phyloP scores from a whole-genome alignment of 2,797 vertebrate genomes.

The Tapirus indicus region DNA sequence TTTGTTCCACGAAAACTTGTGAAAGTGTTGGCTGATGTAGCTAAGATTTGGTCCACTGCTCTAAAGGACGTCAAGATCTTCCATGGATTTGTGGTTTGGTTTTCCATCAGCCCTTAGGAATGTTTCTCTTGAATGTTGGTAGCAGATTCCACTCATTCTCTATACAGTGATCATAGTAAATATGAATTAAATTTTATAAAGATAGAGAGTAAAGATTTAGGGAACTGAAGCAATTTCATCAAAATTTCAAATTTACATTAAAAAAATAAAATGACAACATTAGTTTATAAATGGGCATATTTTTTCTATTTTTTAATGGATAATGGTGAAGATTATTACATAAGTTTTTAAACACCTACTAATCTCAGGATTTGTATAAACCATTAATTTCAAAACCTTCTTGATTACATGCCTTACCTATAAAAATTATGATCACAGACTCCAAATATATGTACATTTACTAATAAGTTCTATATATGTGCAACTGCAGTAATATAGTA shows the following conservation, averaged over 20 bases:
- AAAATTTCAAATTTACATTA: conserved; percentile 27
- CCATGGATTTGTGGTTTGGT: not conserved
- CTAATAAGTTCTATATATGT: not conserved
- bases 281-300: conserved; percentile 37
- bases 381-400: not conserved
- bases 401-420: not conserved
- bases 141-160: not conserved
- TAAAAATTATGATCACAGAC: conserved; percentile 29
- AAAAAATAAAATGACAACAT: conserved; percentile 36
- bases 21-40: not conserved
- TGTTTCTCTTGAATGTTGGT: conserved; percentile 16
- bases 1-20: not conserved
- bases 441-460: not conserved
- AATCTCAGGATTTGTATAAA: conserved; percentile 35
- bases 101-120: not conserved
- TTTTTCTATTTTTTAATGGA: conserved; percentile 9
- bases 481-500: not conserved
- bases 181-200: conserved; percentile 19
- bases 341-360: conserved; percentile 25
- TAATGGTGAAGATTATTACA: not conserved
- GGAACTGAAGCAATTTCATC: not conserved
- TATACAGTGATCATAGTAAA: not conserved
- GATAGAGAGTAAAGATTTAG: not conserved
- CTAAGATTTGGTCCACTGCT: not conserved
- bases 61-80: not conserved